Conservation (phyloP, 2,888 invertebrate species). For the Gordius sp. region DNA sequence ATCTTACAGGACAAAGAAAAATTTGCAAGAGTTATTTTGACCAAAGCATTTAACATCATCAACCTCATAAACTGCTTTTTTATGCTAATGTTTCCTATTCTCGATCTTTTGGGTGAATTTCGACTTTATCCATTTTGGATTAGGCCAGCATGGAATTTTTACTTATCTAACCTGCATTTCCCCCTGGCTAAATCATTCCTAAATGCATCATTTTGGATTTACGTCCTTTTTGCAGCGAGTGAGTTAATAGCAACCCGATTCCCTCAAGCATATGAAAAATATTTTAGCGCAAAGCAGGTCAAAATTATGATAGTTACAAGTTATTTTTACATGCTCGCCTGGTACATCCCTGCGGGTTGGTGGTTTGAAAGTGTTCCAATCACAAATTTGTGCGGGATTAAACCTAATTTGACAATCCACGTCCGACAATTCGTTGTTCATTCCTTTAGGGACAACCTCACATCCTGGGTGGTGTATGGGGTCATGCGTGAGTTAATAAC, state of each 20-base stretch:
- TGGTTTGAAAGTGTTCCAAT: neutral
- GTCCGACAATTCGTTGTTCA: neutral
- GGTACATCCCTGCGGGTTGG: slow-evolving; percentile 4
- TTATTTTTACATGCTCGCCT: neutral
- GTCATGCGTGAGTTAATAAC: neutral
- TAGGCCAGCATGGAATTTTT: slow-evolving; percentile 1
- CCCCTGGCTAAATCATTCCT: neutral
- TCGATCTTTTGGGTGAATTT: neutral
- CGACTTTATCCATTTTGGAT: neutral
- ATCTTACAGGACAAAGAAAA: neutral
- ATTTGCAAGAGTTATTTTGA: neutral
- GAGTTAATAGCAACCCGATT: neutral
- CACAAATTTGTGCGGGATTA: neutral
- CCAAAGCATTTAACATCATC: neutral
- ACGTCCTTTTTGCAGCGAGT: neutral
- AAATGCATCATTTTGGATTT: neutral
- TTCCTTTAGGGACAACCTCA: no score
- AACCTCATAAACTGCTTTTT: neutral
- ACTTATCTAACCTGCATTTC: neutral
- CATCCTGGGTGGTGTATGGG: neutral
- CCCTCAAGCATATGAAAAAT: neutral
- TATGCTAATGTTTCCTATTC: neutral
- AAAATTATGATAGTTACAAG: neutral
- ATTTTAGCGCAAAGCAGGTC: neutral
- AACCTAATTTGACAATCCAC: neutral